Evolutionary conservation across 2,113 vertebrate genomes (phyloP), one percentile per base, ranked within the genome.

Genomic region (Lepus europaeus): DNA sequence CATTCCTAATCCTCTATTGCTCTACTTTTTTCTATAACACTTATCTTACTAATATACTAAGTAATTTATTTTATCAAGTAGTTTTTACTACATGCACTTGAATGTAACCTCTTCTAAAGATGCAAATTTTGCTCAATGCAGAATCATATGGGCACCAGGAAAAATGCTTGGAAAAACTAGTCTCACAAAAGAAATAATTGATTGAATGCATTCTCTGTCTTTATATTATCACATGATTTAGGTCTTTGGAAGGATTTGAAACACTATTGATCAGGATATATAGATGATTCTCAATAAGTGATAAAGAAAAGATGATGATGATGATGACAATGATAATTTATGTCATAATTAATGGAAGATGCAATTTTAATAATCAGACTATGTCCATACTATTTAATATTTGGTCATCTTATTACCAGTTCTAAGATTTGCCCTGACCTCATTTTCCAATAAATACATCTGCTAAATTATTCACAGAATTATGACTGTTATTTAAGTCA

Each of bases 391-490:
- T 23, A 36, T 80, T 68, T 85, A 89, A 74, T 77, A 51, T 59
- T 76, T 70, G 16, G 11, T 85, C 16, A 49, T 72, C 31, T 81
- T 78, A 78, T 77, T 77, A 33, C 4, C 31, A 91, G 6, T 72
- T 63, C 27, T 81, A 89, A 27, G 59, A 73, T 59, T 77, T 25
- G 76, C 12, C 29, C n/a, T 49, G 85, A 69, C 0, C 1, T 80
- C 23, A 70, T 10, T 76, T 96, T 25, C 0, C 39, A 72, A 27
- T 61, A 74, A 33, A 39, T 66, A 49, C 12, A 63, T 87, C 9
- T 51, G 17, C 13, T 61, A 33, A 92, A 87, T 73, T 84, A 14
- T 80, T 74, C 83, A 51, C 22, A 89, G 53, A 95, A 53, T 73
- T 5, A 51, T 74, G 22, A 93, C 17, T 80, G 49, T 17, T 53